Conservation (phyloP, 2,113 vertebrate species). For the Pardalotus punctatus region DNA sequence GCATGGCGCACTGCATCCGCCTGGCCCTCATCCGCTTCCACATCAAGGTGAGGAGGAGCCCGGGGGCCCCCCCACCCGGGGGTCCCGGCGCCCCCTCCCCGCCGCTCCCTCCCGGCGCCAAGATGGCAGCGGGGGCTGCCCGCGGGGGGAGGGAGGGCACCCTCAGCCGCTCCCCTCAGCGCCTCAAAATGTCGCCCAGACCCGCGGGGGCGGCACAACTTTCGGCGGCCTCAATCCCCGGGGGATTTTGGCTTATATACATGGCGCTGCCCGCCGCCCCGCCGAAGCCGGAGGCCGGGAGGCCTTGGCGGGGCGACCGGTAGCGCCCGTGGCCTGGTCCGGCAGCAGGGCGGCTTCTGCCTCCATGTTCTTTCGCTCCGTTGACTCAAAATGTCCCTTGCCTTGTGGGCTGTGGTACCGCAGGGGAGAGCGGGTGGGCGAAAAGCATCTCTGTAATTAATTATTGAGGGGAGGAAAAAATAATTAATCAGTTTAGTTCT, state of each 20-base stretch:
- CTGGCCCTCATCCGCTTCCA: conserved; percentile 94
- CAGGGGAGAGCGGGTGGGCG: neutral
- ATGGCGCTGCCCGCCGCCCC: neutral
- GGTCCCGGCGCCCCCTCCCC: neutral
- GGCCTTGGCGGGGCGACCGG: neutral
- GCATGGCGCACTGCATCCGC: conserved; percentile 95
- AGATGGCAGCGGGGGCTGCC: conserved; percentile 37
- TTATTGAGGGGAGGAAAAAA: neutral
- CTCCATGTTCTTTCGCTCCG: conserved; percentile 64
- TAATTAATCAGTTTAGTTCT: neutral
- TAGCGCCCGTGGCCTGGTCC: neutral
- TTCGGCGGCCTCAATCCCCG: neutral
- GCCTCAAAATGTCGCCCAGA: conserved; percentile 58
- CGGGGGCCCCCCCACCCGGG: neutral
- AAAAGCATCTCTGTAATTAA: neutral
- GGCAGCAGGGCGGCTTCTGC: conserved; percentile 5
- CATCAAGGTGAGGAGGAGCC: conserved; percentile 82
- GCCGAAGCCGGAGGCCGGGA: neutral
- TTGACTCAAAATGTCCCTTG: conserved; percentile 59
- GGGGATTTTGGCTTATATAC: neutral
- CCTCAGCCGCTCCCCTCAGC: neutral
- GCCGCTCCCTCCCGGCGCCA: neutral
- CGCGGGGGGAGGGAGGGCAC: neutral
- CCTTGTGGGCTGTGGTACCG: neutral
- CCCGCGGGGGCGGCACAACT: conserved; percentile 10